Evolutionary conservation across 2,113 vertebrate species (phyloP).

Genomic region (Lethenteron reissneri): DNA sequence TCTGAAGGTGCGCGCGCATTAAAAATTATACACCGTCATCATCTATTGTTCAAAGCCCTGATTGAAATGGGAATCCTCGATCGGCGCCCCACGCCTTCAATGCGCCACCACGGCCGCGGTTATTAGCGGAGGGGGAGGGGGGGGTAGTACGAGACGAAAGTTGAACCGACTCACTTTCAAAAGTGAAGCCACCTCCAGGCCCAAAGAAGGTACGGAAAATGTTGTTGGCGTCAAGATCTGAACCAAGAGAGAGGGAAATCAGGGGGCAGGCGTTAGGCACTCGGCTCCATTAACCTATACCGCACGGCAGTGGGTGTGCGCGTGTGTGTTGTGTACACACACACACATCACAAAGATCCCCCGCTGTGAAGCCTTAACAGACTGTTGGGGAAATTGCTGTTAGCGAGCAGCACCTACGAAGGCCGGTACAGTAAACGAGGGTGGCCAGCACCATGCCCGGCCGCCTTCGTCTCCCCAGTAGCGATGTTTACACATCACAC

Average conservation of each 20-base stretch:
- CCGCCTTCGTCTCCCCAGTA: background rate
- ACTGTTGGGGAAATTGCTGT: background rate
- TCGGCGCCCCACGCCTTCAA: background rate
- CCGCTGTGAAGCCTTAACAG: background rate
- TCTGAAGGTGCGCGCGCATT: background rate
- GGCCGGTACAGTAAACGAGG: too few species aligned
- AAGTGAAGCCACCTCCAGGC: slow-evolving; percentile 71
- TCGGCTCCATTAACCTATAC: background rate
- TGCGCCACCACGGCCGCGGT: slow-evolving; percentile 3
- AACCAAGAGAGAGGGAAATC: slow-evolving; percentile 7
- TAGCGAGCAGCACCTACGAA: too few species aligned
- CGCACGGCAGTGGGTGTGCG: background rate
- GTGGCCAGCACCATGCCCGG: background rate
- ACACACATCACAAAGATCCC: background rate
- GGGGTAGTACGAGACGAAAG: background rate
- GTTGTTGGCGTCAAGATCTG: slow-evolving; percentile 96
- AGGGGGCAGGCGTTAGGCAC: background rate
- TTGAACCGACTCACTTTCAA: slow-evolving; percentile 43
- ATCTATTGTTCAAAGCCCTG: background rate
- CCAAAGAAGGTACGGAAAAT: slow-evolving; percentile 99
- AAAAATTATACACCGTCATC: background rate
- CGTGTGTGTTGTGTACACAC: background rate
- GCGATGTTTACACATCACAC: background rate
- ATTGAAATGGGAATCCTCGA: background rate
- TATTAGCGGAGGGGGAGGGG: background rate